A percentile compares a stretch with the other conserved stretches of the same genome.
Evolutionary conservation across 1,140 invertebrate genomes (phyloP).

Genomic region (Anoplolepis gracilipes): DNA sequence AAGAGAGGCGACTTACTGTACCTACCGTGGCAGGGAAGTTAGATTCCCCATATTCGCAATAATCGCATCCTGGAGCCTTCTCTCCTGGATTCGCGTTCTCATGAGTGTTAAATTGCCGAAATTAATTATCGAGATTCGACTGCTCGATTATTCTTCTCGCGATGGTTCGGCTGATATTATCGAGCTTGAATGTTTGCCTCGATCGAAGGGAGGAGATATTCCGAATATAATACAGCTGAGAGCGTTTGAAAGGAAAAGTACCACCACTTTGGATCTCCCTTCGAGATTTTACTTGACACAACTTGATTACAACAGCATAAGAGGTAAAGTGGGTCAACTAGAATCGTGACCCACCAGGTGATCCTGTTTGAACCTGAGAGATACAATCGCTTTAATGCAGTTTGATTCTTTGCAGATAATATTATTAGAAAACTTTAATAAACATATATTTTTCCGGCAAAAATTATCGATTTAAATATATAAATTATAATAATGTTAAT

Average conservation of each 20-base stretch:
- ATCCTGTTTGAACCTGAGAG: not conserved
- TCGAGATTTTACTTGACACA: not conserved
- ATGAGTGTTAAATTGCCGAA: not conserved
- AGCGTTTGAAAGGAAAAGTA: not conserved
- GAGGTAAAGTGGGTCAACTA: not conserved
- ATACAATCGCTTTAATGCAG: not conserved
- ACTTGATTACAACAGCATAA: not conserved
- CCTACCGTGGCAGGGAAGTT: not conserved
- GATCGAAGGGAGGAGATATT: not conserved
- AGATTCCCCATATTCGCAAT: slow-evolving; percentile 17
- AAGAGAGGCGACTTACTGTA: slow-evolving; percentile 39
- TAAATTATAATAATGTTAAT: no score
- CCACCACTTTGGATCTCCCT: not conserved
- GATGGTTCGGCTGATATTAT: not conserved
- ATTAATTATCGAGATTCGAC: not conserved
- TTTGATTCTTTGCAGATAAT: not conserved
- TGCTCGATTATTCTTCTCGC: no score
- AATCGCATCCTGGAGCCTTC: slow-evolving; percentile 31
- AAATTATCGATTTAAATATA: no score
- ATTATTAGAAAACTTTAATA: not conserved
- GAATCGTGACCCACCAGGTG: not conserved
- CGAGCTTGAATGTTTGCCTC: not conserved
- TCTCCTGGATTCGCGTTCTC: not conserved
- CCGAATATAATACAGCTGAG: not conserved
- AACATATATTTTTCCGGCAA: not conserved